A percentile compares a stretch with the other conserved stretches of the same genome.
Evolutionary conservation across 1,140 invertebrate genomes (phyloP).

Genomic region (Caerostris extrusa): DNA sequence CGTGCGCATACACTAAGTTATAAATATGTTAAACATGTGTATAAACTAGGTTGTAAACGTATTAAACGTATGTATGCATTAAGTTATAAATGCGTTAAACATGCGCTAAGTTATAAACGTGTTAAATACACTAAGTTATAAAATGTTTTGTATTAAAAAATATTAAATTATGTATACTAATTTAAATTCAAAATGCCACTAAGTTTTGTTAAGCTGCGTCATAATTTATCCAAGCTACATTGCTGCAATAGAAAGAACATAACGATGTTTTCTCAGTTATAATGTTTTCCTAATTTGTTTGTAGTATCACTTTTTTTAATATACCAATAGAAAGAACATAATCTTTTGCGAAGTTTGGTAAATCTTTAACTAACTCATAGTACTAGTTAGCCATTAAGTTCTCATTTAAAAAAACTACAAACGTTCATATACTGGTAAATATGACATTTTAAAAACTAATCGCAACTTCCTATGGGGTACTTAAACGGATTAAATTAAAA

Average conservation of each 20-base stretch:
- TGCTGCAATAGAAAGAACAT: neutral
- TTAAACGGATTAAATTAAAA: neutral
- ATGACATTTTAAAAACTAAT: constrained; percentile 2
- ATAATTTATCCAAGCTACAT: neutral
- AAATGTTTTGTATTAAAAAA: too few relatives aligned
- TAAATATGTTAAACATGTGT: too few relatives aligned
- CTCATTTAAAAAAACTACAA: neutral
- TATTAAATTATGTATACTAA: too few relatives aligned
- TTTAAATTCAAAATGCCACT: too few relatives aligned
- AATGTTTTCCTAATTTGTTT: constrained; percentile 1
- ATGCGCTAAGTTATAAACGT: too few relatives aligned
- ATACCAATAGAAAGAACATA: too few relatives aligned
- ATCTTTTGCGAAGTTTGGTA: neutral
- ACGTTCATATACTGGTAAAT: neutral
- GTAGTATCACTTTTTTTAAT: neutral
- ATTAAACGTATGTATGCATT: too few relatives aligned
- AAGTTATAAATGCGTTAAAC: too few relatives aligned
- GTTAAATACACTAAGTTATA: too few relatives aligned
- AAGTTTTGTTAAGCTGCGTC: too few relatives aligned
- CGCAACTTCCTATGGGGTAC: neutral
- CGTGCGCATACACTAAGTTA: too few relatives aligned
- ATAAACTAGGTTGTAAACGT: too few relatives aligned
- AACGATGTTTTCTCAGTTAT: neutral
- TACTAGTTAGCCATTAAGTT: neutral
- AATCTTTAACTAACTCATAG: neutral